phyloP scores from a whole-genome alignment of 2,797 vertebrate species.

The Acomys russatus region DNA sequence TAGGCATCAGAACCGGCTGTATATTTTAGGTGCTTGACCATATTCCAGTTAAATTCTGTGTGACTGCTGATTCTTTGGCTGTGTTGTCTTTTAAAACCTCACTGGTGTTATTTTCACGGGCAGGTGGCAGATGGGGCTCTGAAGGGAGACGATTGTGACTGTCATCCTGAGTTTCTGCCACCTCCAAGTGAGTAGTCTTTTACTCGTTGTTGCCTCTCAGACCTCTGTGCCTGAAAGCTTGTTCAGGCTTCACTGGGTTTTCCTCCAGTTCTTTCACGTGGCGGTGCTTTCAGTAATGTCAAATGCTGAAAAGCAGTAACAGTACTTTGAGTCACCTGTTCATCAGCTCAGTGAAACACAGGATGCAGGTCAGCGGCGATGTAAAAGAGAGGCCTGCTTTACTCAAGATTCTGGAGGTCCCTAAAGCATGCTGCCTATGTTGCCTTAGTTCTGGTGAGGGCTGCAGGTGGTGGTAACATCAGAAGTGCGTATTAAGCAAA shows the following conservation, averaged over 20 bases:
- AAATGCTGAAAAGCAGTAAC: not conserved
- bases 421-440: not conserved
- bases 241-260: not conserved
- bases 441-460: not conserved
- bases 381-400: no score
- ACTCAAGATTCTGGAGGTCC: not conserved
- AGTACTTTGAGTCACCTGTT: not conserved
- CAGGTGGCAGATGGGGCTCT: slow-evolving; percentile 80
- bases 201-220: not conserved
- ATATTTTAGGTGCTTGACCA: not conserved
- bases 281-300: not conserved
- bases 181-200: slow-evolving; percentile 83
- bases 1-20: slow-evolving; percentile 5
- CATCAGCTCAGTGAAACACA: no score
- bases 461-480: not conserved
- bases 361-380: accelerated
- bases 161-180: slow-evolving; percentile 74
- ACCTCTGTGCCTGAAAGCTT: not conserved
- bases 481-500: not conserved
- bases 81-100: slow-evolving; percentile 44
- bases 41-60: not conserved
- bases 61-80: slow-evolving; percentile 44
- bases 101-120: slow-evolving; percentile 70
- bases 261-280: not conserved
- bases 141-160: slow-evolving; percentile 80